Evolutionary conservation across 2,797 vertebrate genomes (phyloP), one percentile per base, ranked within the genome.

Genomic region (Oreonectes daqikongensis): DNA sequence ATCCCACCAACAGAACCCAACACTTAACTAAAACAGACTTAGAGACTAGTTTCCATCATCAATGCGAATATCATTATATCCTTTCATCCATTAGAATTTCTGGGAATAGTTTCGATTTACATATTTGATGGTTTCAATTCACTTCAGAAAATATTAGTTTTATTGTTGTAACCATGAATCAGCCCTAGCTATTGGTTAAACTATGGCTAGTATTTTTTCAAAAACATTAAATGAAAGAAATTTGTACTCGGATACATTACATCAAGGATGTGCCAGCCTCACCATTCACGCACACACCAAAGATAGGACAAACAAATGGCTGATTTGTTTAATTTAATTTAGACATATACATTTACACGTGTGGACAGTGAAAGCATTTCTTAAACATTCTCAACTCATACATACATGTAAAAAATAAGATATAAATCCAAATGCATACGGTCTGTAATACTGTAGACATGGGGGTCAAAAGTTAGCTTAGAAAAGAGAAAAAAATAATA

Each of bases 401-500:
- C 94, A 95, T 92, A 95, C 94, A 92, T 94, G 93, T 94, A 97
- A 96, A 96, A 93, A 95, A 93, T 89, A 89, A 94, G 91, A 91
- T 90, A 91, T 84, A 87, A 88, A 90, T 94, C 87, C 89, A 89
- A 89, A 91, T 89, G 83, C 84, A 91, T 89, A 89, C 87, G 78
- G 86, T 86, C 85, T 87, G 87, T 93, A 92, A 92, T 92, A 93
- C 90, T 92, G 92, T 87, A 90, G 89, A 91, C 86, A 89, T 79
- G 79, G 80, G 85, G 79, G 80, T 92, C 87, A 80, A 91, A 90
- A 84, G 86, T 89, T 87, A 91, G 90, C 88, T 91, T 86, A 84
- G 82, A 85, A 84, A 83, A n/a, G n/a, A 87, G 86, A 80, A 70
- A 82, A 81, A 82, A 85, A 67, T 84, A 85, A 67, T 84, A 85